phyloP scores from a whole-genome alignment of 2,888 invertebrate genomes.

The Desoria tigrina region DNA sequence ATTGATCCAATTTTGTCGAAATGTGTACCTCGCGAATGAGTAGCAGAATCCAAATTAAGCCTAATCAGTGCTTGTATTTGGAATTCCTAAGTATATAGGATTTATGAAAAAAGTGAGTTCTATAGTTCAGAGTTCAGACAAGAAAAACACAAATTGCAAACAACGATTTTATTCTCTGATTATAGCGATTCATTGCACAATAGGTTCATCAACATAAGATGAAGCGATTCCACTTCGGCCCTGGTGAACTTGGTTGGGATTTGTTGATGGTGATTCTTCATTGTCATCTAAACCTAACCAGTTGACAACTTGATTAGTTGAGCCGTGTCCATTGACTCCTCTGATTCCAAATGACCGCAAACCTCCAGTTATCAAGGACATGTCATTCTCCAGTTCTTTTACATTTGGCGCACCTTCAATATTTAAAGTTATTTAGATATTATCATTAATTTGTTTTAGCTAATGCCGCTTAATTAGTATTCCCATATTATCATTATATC shows the following conservation, averaged over 20 bases:
- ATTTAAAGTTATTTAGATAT: constrained; percentile 17
- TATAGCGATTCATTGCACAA: no score
- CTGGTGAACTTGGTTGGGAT: constrained; percentile 37
- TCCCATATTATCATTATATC: no score
- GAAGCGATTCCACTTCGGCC: constrained; percentile 50
- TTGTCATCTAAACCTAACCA: constrained; percentile 48
- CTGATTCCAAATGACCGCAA: constrained; percentile 25
- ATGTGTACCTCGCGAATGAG: no score
- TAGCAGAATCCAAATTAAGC: no score
- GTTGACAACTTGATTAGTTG: constrained; percentile 46
- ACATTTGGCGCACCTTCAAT: constrained; percentile 33
- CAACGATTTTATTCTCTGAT: no score
- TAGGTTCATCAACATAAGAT: constrained; percentile 48
- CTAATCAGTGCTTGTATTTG: no score
- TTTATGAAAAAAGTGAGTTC: no score
- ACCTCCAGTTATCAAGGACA: constrained; percentile 75
- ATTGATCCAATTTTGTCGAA: no score
- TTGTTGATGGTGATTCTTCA: constrained; percentile 28
- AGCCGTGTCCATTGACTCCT: constrained; percentile 9
- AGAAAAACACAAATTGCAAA: no score
- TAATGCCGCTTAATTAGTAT: no score
- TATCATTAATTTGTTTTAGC: constrained; percentile 9
- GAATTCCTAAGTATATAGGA: no score
- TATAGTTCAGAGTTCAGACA: no score
- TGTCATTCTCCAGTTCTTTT: constrained; percentile 60